Conservation (phyloP, 1,140 invertebrate genomes). For the Teleogryllus occipitalis region DNA sequence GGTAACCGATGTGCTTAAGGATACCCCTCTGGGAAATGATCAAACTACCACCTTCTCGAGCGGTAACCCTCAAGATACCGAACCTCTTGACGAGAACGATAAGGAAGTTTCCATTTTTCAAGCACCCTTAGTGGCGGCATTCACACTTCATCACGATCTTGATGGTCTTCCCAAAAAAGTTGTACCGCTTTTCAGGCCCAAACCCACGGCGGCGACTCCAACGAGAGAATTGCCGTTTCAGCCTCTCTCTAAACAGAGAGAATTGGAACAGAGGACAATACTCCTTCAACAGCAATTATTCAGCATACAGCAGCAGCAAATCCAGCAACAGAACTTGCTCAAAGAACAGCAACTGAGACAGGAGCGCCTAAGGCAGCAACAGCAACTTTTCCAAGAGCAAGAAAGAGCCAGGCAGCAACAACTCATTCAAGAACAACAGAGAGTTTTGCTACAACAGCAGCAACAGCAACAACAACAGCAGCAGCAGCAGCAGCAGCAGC, state of each 20-base stretch:
- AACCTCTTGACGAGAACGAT: conserved; percentile 42
- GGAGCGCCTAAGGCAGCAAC: conserved; percentile 47
- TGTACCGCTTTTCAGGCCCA: conserved; percentile 50
- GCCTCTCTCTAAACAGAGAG: conserved; percentile 43
- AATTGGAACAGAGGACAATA: conserved; percentile 46
- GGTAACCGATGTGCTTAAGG: not conserved
- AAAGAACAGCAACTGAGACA: not conserved
- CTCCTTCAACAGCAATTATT: not conserved
- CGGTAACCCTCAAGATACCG: not conserved
- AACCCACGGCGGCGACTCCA: conserved; percentile 32
- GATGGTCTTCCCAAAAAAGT: conserved; percentile 63
- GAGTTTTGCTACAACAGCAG: not conserved
- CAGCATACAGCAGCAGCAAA: not conserved
- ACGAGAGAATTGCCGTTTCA: conserved; percentile 37
- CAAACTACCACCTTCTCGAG: not conserved
- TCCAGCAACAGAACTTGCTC: not conserved
- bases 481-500: not conserved
- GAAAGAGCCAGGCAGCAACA: not conserved
- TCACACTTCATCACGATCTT: conserved; percentile 73
- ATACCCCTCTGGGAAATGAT: not conserved
- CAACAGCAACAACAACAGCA: not conserved
- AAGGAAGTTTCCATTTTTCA: conserved; percentile 68
- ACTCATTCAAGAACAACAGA: conserved; percentile 42
- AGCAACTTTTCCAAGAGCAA: not conserved
- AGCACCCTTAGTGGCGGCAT: conserved; percentile 68